Conservation (phyloP, 2,888 invertebrate genomes). For the Cenopis cana region DNA sequence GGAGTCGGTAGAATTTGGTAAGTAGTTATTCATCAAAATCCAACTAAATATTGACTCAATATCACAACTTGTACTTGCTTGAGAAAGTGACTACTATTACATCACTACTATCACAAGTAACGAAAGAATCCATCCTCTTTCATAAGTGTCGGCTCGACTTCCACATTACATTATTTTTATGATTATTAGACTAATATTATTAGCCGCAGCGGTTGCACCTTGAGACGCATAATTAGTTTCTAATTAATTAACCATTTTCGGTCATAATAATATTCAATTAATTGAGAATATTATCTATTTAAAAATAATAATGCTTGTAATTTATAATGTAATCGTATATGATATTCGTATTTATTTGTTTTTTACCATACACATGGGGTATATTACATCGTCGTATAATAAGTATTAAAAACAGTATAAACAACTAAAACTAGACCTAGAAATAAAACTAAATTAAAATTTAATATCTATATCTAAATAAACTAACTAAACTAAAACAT, state of each 20-base stretch:
- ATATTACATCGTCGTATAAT: too few species aligned
- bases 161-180: slow-evolving; percentile 53
- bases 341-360: too few species aligned
- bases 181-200: slow-evolving; percentile 56
- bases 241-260: slow-evolving; percentile 56
- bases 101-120: slow-evolving; percentile 50
- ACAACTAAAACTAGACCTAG: too few species aligned
- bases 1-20: too few species aligned
- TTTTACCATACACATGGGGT: too few species aligned
- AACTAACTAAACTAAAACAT: too few species aligned
- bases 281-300: slow-evolving; percentile 51
- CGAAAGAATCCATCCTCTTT: slow-evolving; percentile 54
- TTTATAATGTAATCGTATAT: too few species aligned
- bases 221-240: slow-evolving; percentile 55
- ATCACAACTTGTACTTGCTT: slow-evolving; percentile 48
- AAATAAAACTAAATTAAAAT: too few species aligned
- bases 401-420: too few species aligned
- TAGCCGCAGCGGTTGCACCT: slow-evolving; percentile 53
- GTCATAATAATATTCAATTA: slow-evolving; percentile 52
- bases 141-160: slow-evolving; percentile 49
- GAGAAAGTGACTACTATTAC: slow-evolving; percentile 54
- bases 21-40: not conserved
- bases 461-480: too few species aligned
- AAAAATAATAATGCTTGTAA: slow-evolving; percentile 52
- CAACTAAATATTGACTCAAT: slow-evolving; percentile 2